Conservation (phyloP, 2,113 vertebrate genomes). For the Caranx melampygus region DNA sequence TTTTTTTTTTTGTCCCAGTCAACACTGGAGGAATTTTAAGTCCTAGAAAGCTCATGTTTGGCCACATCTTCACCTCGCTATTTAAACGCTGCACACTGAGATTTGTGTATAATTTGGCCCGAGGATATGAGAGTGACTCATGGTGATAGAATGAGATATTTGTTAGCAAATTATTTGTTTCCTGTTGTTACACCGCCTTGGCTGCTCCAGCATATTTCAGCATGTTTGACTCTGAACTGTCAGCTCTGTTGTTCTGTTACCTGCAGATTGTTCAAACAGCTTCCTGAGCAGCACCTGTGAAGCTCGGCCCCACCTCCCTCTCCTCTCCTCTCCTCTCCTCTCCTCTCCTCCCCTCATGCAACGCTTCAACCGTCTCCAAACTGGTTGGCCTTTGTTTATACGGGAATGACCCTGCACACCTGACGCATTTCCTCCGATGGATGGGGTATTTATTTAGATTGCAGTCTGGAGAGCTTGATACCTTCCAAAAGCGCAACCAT, state of each 20-base stretch:
- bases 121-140: constrained; percentile 62
- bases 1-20: constrained; percentile 29
- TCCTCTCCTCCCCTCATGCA: background rate
- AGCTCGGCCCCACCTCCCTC: background rate
- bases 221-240: constrained; percentile 18
- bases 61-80: constrained; percentile 16
- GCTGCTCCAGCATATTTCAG: background rate
- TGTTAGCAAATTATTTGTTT: constrained; percentile 64
- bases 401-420: constrained; percentile 70
- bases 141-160: constrained; percentile 61
- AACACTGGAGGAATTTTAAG: constrained; percentile 51
- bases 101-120: constrained; percentile 68
- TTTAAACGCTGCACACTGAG: constrained; percentile 25
- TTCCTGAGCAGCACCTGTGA: constrained; percentile 42
- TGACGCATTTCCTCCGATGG: constrained; percentile 72
- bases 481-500: constrained; percentile 77
- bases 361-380: constrained; percentile 18
- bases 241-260: background rate
- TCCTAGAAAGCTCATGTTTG: constrained; percentile 21
- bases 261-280: constrained; percentile 6
- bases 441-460: constrained; percentile 80
- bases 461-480: constrained; percentile 73
- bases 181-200: constrained; percentile 45
- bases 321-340: constrained; percentile 1
- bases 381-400: constrained; percentile 55